A percentile compares a stretch with the other conserved stretches of the same genome.
Evolutionary conservation across 30 jellyfish, hydroid and myxozoan genomes (phyloP).

Genomic region (Pseudorhiza aurosa): DNA sequence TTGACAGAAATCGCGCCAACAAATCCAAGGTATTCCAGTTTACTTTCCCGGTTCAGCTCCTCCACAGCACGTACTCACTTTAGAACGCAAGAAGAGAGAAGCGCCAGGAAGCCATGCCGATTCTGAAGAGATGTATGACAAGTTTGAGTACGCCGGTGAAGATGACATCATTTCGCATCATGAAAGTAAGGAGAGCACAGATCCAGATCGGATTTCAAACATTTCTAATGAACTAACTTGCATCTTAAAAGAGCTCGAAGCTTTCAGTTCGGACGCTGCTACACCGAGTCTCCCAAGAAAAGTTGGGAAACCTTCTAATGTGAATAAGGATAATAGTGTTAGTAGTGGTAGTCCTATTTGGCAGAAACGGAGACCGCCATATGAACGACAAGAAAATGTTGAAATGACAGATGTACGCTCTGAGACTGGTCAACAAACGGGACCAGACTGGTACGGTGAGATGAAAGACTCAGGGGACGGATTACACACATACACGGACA

Average conservation of each 20-base stretch:
- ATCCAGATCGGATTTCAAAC: slow-evolving; percentile 87
- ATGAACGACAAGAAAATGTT: slow-evolving; percentile 47
- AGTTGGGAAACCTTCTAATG: slow-evolving; percentile 11
- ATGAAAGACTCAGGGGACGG: slow-evolving; percentile 69
- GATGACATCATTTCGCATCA: slow-evolving; percentile 30
- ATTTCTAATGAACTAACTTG: slow-evolving; percentile 84
- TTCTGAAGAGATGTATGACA: slow-evolving; percentile 54
- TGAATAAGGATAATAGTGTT: slow-evolving; percentile 9
- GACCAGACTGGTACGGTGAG: slow-evolving; percentile 65
- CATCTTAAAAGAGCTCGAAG: slow-evolving; percentile 88
- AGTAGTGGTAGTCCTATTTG: slow-evolving; percentile 45
- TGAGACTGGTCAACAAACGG: slow-evolving; percentile 44
- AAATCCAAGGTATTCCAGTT: slow-evolving; percentile 83
- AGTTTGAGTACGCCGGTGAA: slow-evolving; percentile 23
- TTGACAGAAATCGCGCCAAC: slow-evolving; percentile 32
- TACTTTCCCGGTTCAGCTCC: slow-evolving; percentile 95
- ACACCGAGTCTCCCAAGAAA: slow-evolving; percentile 53
- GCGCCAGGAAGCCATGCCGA: slow-evolving; percentile 4
- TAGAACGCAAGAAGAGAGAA: slow-evolving; percentile 72
- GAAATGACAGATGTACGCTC: slow-evolving; percentile 54
- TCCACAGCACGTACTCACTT: slow-evolving; percentile 91
- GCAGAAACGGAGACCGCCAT: slow-evolving; percentile 61
- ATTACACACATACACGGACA: slow-evolving; percentile 38
- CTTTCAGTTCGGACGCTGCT: slow-evolving; percentile 67
- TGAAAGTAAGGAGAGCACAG: slow-evolving; percentile 70